A percentile compares a stretch with the other conserved stretches of the same genome.
Evolutionary conservation across 1,140 invertebrate species (phyloP).

Genomic region (Brachionus rotundiformis): DNA sequence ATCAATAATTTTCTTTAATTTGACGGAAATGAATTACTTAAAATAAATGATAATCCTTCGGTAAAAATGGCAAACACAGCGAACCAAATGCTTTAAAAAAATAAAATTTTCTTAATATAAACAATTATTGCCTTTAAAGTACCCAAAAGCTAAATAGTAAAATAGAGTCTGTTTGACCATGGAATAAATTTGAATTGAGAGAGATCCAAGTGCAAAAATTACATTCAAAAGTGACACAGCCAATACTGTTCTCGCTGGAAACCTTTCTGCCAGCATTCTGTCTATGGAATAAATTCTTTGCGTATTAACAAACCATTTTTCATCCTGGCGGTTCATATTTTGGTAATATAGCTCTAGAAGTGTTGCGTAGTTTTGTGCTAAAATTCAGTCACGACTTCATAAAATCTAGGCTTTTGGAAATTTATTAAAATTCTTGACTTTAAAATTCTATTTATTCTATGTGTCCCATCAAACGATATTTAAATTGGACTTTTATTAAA

Average conservation of each 20-base stretch:
- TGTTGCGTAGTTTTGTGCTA: too few species aligned
- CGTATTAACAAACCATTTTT: not conserved
- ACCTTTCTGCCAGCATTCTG: not conserved
- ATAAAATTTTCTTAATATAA: not conserved
- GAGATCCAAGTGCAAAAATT: not conserved
- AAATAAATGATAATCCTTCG: not conserved
- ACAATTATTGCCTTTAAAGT: not conserved
- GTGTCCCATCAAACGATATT: not conserved
- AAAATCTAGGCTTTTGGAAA: not conserved
- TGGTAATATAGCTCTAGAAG: too few species aligned
- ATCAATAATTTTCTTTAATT: not conserved
- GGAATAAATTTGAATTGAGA: not conserved
- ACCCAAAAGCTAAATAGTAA: not conserved
- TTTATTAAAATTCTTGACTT: not conserved
- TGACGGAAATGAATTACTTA: not conserved
- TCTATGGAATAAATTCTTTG: not conserved
- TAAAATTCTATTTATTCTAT: not conserved
- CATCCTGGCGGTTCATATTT: not conserved
- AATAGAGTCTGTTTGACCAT: not conserved
- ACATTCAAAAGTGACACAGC: not conserved
- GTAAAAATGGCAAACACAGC: not conserved
- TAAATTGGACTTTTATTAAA: not conserved
- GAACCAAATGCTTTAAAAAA: not conserved
- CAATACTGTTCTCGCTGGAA: not conserved
- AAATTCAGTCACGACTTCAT: too few species aligned